These are phyloP conservation scores for Sogatella furcifera DNA, from an alignment of 1,140 invertebrate genomes.

Conservation along the genomic window DNA sequence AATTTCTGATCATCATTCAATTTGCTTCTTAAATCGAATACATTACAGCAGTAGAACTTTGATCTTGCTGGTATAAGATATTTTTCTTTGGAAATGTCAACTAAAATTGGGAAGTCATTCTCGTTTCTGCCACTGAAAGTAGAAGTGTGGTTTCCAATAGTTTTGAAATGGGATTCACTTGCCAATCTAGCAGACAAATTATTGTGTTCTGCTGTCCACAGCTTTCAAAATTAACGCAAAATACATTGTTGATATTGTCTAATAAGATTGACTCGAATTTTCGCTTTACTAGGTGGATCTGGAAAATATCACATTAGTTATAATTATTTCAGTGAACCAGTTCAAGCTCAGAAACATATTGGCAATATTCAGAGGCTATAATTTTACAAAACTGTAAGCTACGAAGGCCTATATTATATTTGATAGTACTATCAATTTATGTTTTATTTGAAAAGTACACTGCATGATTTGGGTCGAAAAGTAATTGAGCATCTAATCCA, in stretches of 20 bases:
- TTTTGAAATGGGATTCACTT: conserved; percentile 1
- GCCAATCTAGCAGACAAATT: conserved; percentile 11
- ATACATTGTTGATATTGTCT: conserved; percentile 1
- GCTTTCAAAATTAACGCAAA: background rate
- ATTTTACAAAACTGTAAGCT: too few relatives aligned
- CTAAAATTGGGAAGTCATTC: conserved; percentile 4
- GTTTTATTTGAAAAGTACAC: too few relatives aligned
- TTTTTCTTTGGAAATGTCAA: conserved; percentile 3
- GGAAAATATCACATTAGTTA: background rate
- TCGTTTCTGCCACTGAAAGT: conserved; percentile 14
- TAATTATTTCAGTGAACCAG: background rate
- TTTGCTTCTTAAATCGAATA: conserved; percentile 31
- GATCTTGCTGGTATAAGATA: conserved; percentile 35
- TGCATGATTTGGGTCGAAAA: too few relatives aligned
- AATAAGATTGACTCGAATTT: background rate
- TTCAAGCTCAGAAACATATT: too few relatives aligned
- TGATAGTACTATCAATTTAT: too few relatives aligned
- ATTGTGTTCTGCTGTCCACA: conserved; percentile 10
- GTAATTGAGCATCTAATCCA: too few relatives aligned
- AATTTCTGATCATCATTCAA: conserved; percentile 36
- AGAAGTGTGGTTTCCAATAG: background rate
- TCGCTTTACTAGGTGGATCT: conserved; percentile 10
- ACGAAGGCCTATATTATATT: too few relatives aligned
- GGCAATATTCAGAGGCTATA: too few relatives aligned
- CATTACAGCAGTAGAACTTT: conserved; percentile 38